Percentiles rank a stretch among this genome's conserved stretches.
Evolutionary conservation across 2,888 invertebrate genomes (phyloP).

Genomic region (Meliscaeva auricollis): DNA sequence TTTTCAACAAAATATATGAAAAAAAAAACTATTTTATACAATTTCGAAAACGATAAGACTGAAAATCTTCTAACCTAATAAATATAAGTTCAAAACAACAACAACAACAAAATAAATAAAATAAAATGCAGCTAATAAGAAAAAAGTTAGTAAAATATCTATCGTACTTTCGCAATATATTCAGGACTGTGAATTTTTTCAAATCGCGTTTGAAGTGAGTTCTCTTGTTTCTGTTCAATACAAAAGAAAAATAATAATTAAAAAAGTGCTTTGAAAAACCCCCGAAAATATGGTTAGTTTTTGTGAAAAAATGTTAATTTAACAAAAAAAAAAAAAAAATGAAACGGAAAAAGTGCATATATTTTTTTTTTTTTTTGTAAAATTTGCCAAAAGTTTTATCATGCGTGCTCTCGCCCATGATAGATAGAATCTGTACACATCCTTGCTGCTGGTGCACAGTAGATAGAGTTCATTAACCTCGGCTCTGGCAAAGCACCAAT

Average conservation of each 20-base stretch:
- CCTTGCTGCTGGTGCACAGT: slow-evolving; percentile 50
- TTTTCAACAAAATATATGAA: background rate
- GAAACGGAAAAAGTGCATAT: slow-evolving; percentile 12
- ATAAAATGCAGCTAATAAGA: slow-evolving; percentile 81
- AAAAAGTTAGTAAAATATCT: slow-evolving; percentile 80
- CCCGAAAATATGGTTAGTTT: slow-evolving; percentile 65
- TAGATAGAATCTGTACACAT: slow-evolving; percentile 69
- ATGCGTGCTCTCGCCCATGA: slow-evolving; percentile 56
- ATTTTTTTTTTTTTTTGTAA: slow-evolving; percentile 1
- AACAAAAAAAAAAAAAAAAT: slow-evolving; percentile 14
- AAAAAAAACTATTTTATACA: slow-evolving; percentile 40
- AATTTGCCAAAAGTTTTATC: slow-evolving; percentile 27
- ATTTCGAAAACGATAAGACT: slow-evolving; percentile 65
- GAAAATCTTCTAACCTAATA: slow-evolving; percentile 32
- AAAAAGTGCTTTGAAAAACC: slow-evolving; percentile 30
- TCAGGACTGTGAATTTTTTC: slow-evolving; percentile 83
- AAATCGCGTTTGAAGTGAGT: slow-evolving; percentile 82
- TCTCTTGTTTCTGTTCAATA: slow-evolving; percentile 37
- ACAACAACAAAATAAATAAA: slow-evolving; percentile 53
- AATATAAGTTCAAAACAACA: slow-evolving; percentile 70
- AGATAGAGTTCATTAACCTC: slow-evolving; percentile 69
- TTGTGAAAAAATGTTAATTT: background rate
- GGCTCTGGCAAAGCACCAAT: slow-evolving; percentile 60
- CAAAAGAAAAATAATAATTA: slow-evolving; percentile 14
- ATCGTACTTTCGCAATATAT: slow-evolving; percentile 82